Evolutionary conservation across 2,888 invertebrate species (phyloP).

Genomic region (Tenodera sinensis): DNA sequence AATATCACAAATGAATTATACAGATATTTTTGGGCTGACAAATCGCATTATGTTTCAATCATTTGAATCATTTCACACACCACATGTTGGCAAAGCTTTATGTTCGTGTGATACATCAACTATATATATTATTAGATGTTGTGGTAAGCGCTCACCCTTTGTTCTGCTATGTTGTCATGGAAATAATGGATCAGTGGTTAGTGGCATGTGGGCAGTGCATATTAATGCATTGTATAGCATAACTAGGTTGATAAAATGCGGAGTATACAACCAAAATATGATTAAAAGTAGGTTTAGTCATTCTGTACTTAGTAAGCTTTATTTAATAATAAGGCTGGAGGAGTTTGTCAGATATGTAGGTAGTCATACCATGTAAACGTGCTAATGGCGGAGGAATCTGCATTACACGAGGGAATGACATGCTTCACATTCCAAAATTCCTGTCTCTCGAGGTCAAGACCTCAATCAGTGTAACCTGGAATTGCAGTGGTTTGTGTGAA

Average conservation of each 20-base stretch:
- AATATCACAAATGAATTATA: neutral
- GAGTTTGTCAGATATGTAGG: neutral
- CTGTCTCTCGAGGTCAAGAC: neutral
- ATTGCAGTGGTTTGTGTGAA: neutral
- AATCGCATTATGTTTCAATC: neutral
- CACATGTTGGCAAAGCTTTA: too few species aligned
- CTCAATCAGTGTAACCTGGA: neutral
- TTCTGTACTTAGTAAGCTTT: neutral
- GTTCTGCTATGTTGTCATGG: neutral
- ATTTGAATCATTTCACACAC: neutral
- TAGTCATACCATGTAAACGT: neutral
- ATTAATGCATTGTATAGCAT: neutral
- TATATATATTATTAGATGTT: neutral
- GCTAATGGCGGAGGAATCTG: neutral
- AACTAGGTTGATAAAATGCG: neutral
- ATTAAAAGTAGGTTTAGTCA: neutral
- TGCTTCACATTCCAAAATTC: neutral
- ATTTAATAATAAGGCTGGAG: neutral
- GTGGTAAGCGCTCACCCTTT: neutral
- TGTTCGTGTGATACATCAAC: neutral
- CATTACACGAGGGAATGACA: neutral
- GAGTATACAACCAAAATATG: neutral
- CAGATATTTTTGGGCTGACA: neutral
- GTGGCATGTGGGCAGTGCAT: neutral
- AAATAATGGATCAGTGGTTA: neutral